phyloP scores from a whole-genome alignment of 2,888 invertebrate genomes.

The Dicycla oo region DNA sequence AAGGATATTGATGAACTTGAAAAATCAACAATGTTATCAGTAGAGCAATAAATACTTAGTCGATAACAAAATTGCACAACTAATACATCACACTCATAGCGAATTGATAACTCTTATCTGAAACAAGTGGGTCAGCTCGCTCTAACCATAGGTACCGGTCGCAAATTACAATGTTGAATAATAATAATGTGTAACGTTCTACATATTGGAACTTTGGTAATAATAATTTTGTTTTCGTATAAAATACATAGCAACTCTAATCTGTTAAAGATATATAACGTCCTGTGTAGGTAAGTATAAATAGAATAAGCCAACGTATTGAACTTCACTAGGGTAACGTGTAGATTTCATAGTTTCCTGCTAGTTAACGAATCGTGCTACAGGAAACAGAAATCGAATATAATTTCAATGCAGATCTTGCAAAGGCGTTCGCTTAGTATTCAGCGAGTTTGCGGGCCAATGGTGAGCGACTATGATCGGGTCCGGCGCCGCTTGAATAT shows the following conservation, averaged over 20 bases:
- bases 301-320: slow-evolving; percentile 55
- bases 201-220: slow-evolving; percentile 61
- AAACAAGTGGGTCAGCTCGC: slow-evolving; percentile 84
- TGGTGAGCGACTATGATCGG: slow-evolving; percentile 80
- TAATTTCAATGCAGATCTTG: slow-evolving; percentile 85
- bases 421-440: slow-evolving; percentile 82
- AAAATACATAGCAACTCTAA: slow-evolving; percentile 49
- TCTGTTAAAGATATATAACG: slow-evolving; percentile 64
- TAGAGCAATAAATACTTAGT: slow-evolving; percentile 67
- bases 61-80: slow-evolving; percentile 83
- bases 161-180: slow-evolving; percentile 54
- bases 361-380: slow-evolving; percentile 68
- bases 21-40: slow-evolving; percentile 76
- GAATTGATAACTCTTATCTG: slow-evolving; percentile 82
- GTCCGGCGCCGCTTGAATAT: slow-evolving; percentile 84
- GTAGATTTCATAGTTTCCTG: slow-evolving; percentile 67
- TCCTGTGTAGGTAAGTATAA: slow-evolving; percentile 55
- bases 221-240: slow-evolving; percentile 68
- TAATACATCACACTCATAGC: slow-evolving; percentile 79
- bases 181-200: slow-evolving; percentile 59
- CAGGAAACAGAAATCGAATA: slow-evolving; percentile 82
- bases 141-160: slow-evolving; percentile 72
- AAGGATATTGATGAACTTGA: slow-evolving; percentile 80
- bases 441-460: slow-evolving; percentile 84
- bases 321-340: slow-evolving; percentile 45